Evolutionary conservation across 2,888 invertebrate genomes (phyloP), one percentile per base, ranked within the genome.

Genomic region (Tiliacea aurago): DNA sequence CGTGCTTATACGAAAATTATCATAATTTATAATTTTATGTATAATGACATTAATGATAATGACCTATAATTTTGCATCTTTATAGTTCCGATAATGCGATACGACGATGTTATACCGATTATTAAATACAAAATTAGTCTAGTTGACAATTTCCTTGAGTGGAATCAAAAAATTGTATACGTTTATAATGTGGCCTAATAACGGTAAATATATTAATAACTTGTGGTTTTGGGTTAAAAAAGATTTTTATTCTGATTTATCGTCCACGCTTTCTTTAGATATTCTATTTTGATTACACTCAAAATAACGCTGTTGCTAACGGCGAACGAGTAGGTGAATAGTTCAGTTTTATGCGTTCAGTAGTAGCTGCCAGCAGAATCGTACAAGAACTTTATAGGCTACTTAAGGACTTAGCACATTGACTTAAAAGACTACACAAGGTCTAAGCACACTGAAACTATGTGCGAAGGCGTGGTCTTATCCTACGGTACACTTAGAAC

Each of bases 11-110:
- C 83, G 85, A 81, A 81, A 85, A 86, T 86, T 87, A 84, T 56
- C 87, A 86, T 86, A 87, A 84, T 77, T 86, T 76, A 76, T 61
- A 77, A 86, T 80, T 76, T 85, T 76, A 76, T 61, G 74, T 76
- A 56, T 71, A 83, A 78, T 77, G 77, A 62, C 45, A 76, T 28
- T 28, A 28, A 28, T 28, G 28, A 28, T 28, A 28, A 28, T 28
- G 28, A 28, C 28, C 59, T 79, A 69, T 78, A 73, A 85, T 76
- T 84, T 85, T 81, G 83, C 69, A 75, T 81, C 64, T 85, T 81
- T 78, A 84, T 78, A 68, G 75, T 76, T 80, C 45, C 59, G 67
- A 76, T 76, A 83, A 73, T 79, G 58, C 56, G 71, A 84, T 72
- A 72, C 49, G 55, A 18, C 72, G 47, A 69, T 73, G 28, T 70